Conservation (phyloP, 2,113 vertebrate species). For the Bos taurus region DNA sequence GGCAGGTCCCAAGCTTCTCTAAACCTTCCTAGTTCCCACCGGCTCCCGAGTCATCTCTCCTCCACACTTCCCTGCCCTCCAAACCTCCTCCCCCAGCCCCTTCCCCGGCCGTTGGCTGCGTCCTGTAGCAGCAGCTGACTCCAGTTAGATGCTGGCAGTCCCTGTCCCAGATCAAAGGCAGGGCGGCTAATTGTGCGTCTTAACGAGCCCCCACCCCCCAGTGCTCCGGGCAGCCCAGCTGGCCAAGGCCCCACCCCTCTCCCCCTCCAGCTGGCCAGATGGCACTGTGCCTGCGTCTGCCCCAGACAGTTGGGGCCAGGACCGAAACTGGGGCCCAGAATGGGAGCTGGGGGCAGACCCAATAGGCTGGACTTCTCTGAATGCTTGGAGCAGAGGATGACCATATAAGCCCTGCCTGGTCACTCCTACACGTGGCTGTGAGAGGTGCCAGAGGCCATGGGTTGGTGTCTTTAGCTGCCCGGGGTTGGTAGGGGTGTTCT, state of each 20-base stretch:
- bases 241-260: conserved; percentile 61
- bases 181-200: conserved; percentile 72
- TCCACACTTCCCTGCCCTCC: conserved; percentile 27
- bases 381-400: conserved; percentile 3
- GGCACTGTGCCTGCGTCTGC: conserved; percentile 68
- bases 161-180: conserved; percentile 76
- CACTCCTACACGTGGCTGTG: background rate
- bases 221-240: conserved; percentile 71
- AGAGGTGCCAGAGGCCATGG: conserved; percentile 16
- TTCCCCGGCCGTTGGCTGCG: conserved; percentile 50
- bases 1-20: background rate
- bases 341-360: conserved; percentile 45
- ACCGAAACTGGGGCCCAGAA: conserved; percentile 68
- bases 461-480: background rate
- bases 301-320: conserved; percentile 66
- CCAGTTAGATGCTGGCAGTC: conserved; percentile 76
- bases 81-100: conserved; percentile 23
- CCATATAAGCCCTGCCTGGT: background rate
- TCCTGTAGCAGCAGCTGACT: conserved; percentile 73
- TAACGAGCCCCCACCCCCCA: conserved; percentile 53
- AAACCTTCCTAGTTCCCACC: conserved; percentile 26
- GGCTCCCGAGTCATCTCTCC: conserved; percentile 12
- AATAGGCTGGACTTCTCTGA: conserved; percentile 30
- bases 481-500: background rate
- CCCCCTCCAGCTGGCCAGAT: conserved; percentile 74